These are phyloP conservation scores for Apamea monoglypha DNA, from an alignment of 2,888 invertebrate genomes.

Conservation along the genomic window DNA sequence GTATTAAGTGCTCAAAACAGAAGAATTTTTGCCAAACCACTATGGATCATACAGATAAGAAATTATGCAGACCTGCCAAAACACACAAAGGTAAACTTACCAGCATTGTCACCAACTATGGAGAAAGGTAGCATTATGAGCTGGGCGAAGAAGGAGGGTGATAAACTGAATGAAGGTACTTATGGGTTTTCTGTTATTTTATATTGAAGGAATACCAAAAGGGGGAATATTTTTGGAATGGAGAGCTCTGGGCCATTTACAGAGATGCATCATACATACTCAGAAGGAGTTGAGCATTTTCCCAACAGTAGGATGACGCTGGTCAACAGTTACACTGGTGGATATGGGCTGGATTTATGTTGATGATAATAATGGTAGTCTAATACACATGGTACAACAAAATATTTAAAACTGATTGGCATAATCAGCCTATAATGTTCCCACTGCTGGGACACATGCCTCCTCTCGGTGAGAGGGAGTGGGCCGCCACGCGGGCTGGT, in stretches of 20 bases:
- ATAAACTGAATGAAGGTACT: conserved; percentile 96
- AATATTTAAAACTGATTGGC: background rate
- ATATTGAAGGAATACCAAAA: background rate
- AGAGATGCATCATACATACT: background rate
- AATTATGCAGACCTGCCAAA: conserved; percentile 91
- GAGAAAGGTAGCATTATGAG: conserved; percentile 98
- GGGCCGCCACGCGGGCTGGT: background rate
- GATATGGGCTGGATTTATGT: background rate
- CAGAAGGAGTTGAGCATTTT: background rate
- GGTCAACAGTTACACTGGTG: background rate
- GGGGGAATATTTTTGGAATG: background rate
- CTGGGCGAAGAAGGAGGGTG: conserved; percentile 99
- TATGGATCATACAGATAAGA: conserved; percentile 86
- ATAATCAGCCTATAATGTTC: background rate
- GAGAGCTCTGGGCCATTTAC: background rate
- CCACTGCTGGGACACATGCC: background rate
- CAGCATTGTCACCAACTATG: conserved; percentile 99
- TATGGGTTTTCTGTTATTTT: conserved; percentile 27
- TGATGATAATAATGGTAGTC: background rate
- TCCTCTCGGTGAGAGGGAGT: background rate
- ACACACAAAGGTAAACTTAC: conserved; percentile 94
- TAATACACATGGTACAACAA: background rate
- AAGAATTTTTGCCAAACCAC: conserved; percentile 71
- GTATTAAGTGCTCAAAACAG: conserved; percentile 71
- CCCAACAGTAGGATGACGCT: background rate